Base-by-base conservation (phyloP, 2,888 invertebrate species). In the Theretra japonica region DNA sequence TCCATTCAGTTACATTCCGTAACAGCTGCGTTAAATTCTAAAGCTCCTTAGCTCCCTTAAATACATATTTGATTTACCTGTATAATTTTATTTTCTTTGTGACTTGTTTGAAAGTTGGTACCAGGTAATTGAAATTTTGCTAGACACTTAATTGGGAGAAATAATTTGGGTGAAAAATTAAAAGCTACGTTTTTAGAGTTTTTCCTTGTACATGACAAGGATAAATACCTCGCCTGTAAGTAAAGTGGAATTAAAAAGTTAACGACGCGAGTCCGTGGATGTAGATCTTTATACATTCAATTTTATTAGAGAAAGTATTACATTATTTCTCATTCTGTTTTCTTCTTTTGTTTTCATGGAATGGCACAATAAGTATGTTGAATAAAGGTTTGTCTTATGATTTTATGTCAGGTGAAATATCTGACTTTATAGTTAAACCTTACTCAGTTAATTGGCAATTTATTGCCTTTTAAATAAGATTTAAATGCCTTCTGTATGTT, bases 171-270 rank as follows among this genome's bases (percentile, higher is more conserved):
- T 33, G 11, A 41, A 41, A 65, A 65, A 41, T 65, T 65, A 65
- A 65, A 65, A 62, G 53, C 53, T 53, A n/a, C 21, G 41, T 65
- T 65, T 41, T 41, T 8, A 21, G n/a, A 4, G 21, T 11, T 62
- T 62, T 62, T 62, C 62, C 41, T 62, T 41, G 7, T 62, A 41
- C 21, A 41, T 17, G 62, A 21, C n/a, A 21, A 62, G 33, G 62
- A 62, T 11, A 41, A 62, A 62, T 62, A 62, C 21, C 17, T 23
- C 1, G 33, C 11, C 8, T 41, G 8, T 21, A 23, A 62, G 62
- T 41, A 41, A 41, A 62, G 62, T 23, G 15, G 41, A 62, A 41
- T 62, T 62, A 23, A 41, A 62, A 62, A 62, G 60, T 62, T 62
- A 33, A 62, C n/a, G 41, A 62, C 33, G 41, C 23, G 41, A n/a